These are phyloP conservation scores for Propithecus coquereli DNA, from an alignment of 2,113 vertebrate genomes.

Conservation along the genomic window DNA sequence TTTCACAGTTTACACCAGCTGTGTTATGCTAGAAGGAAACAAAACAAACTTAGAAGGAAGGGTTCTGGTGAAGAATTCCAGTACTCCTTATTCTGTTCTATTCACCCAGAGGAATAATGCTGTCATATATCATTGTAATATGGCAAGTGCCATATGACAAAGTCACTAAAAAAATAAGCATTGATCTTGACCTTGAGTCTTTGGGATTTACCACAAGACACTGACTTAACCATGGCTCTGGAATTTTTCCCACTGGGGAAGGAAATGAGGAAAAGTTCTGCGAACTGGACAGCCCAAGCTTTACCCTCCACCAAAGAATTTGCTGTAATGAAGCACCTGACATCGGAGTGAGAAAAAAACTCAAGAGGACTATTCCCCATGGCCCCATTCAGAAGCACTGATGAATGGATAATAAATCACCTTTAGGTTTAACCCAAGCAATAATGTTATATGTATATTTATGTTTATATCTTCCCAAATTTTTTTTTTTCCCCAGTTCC, in stretches of 20 bases:
- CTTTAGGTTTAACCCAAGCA: background rate
- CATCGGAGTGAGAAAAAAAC: background rate
- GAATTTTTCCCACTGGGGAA: background rate
- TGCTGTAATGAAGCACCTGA: background rate
- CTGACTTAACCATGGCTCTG: background rate
- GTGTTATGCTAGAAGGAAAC: conserved; percentile 90
- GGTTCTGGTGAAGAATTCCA: background rate
- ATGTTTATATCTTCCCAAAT: background rate
- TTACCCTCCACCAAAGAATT: background rate
- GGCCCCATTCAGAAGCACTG: background rate
- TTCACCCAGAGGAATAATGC: background rate
- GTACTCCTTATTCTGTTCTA: background rate
- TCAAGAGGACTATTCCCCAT: background rate
- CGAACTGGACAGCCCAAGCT: background rate
- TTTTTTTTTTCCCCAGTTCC: background rate
- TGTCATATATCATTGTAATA: background rate
- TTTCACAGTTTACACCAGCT: conserved; percentile 94
- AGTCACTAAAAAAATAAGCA: background rate
- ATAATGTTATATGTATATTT: background rate
- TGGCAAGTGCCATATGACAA: background rate
- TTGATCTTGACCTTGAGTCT: background rate
- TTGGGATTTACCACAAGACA: background rate
- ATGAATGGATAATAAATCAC: background rate
- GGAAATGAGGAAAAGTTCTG: background rate
- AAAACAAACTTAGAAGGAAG: conserved; percentile 36